A percentile compares a stretch with the other conserved stretches of the same genome.
Evolutionary conservation across 2,797 vertebrate species (phyloP).

Genomic region (Percopsis omiscomaycus): DNA sequence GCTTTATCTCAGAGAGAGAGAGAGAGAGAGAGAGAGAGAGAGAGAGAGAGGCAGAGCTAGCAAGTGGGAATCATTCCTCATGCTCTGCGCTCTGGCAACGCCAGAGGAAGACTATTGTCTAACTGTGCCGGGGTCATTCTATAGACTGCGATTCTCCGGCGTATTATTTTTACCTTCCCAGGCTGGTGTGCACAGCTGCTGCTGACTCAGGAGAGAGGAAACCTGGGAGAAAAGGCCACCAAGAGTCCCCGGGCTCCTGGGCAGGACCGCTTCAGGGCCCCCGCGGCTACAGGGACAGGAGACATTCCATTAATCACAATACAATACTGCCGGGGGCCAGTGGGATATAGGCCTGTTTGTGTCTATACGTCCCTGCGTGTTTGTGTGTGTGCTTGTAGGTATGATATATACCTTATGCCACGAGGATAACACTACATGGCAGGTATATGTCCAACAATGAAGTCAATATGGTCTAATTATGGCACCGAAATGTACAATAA

Average conservation of each 20-base stretch:
- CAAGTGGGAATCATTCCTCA: not conserved
- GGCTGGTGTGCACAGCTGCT: constrained; percentile 67
- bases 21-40: too few relatives aligned
- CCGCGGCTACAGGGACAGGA: constrained; percentile 61
- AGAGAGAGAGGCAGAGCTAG: not conserved
- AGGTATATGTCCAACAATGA: not conserved
- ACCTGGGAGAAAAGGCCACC: constrained; percentile 72
- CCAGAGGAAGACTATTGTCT: constrained; percentile 56
- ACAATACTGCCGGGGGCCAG: constrained; percentile 58
- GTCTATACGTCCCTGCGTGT: constrained; percentile 33
- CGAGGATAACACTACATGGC: not conserved
- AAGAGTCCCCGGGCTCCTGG: constrained; percentile 56
- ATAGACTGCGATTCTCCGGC: constrained; percentile 50
- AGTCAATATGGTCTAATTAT: too few relatives aligned
- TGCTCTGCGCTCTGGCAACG: constrained; percentile 16
- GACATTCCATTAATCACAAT: constrained; percentile 72
- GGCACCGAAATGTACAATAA: too few relatives aligned
- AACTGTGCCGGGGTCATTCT: constrained; percentile 47
- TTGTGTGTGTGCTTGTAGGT: constrained; percentile 15
- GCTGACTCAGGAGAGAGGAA: constrained; percentile 79
- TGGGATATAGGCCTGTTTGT: constrained; percentile 40
- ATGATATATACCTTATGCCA: not conserved
- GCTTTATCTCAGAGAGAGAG: too few relatives aligned
- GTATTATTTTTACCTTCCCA: constrained; percentile 68
- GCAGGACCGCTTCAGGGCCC: constrained; percentile 49